Percentiles rank a stretch among this genome's conserved stretches.
phyloP scores from a whole-genome alignment of 53 echinoderm and acorn worm genomes.

The Temnopleurus reevesii region DNA sequence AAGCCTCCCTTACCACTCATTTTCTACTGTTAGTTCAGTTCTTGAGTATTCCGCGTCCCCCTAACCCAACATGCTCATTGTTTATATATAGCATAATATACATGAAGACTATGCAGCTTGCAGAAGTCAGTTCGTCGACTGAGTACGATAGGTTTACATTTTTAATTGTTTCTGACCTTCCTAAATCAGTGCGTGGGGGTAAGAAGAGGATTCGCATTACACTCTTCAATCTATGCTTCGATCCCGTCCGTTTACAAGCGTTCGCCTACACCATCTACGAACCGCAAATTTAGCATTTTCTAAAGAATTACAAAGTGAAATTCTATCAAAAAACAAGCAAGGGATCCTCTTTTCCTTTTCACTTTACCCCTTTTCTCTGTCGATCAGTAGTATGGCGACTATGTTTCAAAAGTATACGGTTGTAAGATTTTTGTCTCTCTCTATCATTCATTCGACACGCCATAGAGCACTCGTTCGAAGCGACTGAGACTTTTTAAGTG shows the following conservation, averaged over 20 bases:
- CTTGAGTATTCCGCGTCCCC: not conserved
- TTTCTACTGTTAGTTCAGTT: constrained; percentile 19
- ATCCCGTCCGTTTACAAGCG: constrained; percentile 52
- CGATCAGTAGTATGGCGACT: constrained; percentile 35
- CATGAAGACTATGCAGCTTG: constrained; percentile 6
- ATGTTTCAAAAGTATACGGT: constrained; percentile 58
- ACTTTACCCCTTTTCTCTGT: constrained; percentile 9
- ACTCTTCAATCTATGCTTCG: constrained; percentile 42
- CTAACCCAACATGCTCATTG: constrained; percentile 26
- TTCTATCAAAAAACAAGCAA: constrained; percentile 58
- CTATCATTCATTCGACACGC: constrained; percentile 61
- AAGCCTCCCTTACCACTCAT: constrained; percentile 21
- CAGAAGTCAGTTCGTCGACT: constrained; percentile 19
- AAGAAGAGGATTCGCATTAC: constrained; percentile 28
- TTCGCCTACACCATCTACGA: constrained; percentile 9
- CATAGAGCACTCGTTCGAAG: constrained; percentile 45
- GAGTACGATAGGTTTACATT: constrained; percentile 58
- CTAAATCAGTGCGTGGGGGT: not conserved
- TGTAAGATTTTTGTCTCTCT: constrained; percentile 9
- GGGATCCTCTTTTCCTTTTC: not conserved
- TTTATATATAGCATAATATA: constrained; percentile 26
- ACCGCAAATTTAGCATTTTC: constrained; percentile 46
- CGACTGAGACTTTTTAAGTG: constrained; percentile 58
- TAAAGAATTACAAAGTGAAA: constrained; percentile 57
- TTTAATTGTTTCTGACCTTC: constrained; percentile 52